These are phyloP conservation scores for Chymomyza costata DNA, from an alignment of 1,140 invertebrate species.

Conservation along the genomic window DNA sequence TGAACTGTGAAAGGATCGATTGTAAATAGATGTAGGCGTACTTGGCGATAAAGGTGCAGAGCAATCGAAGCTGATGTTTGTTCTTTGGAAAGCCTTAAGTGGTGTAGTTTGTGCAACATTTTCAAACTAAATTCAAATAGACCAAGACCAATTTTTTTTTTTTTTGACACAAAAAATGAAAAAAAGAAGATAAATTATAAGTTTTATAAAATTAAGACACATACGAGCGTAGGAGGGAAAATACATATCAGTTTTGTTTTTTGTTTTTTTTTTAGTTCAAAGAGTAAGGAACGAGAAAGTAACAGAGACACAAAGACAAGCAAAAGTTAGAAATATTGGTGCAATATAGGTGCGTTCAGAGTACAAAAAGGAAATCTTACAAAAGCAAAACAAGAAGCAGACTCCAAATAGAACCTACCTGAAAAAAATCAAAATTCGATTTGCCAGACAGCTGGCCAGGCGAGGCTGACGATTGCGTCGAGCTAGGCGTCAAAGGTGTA, in stretches of 20 bases:
- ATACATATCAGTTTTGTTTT: too few relatives aligned
- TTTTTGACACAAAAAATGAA: too few relatives aligned
- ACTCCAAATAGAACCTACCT: constrained; percentile 45
- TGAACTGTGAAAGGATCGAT: constrained; percentile 75
- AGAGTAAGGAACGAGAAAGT: constrained; percentile 51
- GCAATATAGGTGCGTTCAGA: constrained; percentile 61
- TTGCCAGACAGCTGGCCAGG: constrained; percentile 49
- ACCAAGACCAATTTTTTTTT: constrained; percentile 48
- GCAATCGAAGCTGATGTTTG: constrained; percentile 76
- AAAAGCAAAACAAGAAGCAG: neutral
- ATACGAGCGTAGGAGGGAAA: too few relatives aligned
- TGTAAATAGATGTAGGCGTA: constrained; percentile 77
- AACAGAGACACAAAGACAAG: constrained; percentile 38
- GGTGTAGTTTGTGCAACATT: constrained; percentile 75
- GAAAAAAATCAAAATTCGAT: constrained; percentile 71
- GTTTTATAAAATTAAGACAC: neutral
- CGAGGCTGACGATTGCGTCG: constrained; percentile 69
- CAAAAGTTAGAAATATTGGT: constrained; percentile 44
- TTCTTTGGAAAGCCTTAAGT: constrained; percentile 75
- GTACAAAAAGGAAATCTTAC: constrained; percentile 13
- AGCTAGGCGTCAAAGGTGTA: constrained; percentile 69
- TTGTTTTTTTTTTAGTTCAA: constrained; percentile 29
- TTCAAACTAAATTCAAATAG: constrained; percentile 72
- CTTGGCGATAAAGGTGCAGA: constrained; percentile 77
- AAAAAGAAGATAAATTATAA: too few relatives aligned